Evolutionary conservation across 2,888 invertebrate species (phyloP), one percentile per base, ranked within the genome.

Genomic region (Drosophila infuscata): DNA sequence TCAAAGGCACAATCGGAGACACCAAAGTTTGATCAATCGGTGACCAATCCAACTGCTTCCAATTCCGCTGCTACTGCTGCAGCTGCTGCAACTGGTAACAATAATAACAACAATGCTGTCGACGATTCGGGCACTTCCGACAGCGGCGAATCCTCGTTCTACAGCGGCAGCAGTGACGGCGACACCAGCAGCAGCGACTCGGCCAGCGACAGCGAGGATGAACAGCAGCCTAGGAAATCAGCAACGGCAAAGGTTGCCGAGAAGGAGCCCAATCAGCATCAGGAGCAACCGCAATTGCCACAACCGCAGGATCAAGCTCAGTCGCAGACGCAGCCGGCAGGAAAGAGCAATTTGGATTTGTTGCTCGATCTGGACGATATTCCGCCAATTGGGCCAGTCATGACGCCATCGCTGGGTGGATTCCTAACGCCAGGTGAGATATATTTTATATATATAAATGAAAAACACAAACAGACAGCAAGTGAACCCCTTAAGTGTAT

Each of bases 331-430:
- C 54, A 38, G 2, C 58, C 75, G 9, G 17, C 82, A 78, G 93
- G 90, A 38, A 94, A 95, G 91, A 94, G 96, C 7, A 97, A 97
- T 93, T 93, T 97, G 76, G 98, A 98, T 93, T 94, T 98, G 20
- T 94, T 98, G 12, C 92, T 98, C 46, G 98, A 98, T 91, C 94
- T 98, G 79, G 97, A 97, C 91, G 95, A 95, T 90, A 95, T 95
- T 65, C 95, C 96, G 46, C 97, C 97, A 54, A 95, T 96, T 15
- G 93, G 92, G 3, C 92, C 92, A 8, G 90, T 93, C 38, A 95
- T 97, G 95, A 97, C 97, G 38, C 97, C 97, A 73, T 97, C 97
- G 0, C 94, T 96, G 41, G 97, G 97, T 52, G 97, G 96, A 2
- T 95, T 97, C 88, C 93, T 97, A 41, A 95, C 96, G 1, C 96